Evolutionary conservation across 2,797 vertebrate genomes (phyloP).

Genomic region (Pseudochirops cupreus): DNA sequence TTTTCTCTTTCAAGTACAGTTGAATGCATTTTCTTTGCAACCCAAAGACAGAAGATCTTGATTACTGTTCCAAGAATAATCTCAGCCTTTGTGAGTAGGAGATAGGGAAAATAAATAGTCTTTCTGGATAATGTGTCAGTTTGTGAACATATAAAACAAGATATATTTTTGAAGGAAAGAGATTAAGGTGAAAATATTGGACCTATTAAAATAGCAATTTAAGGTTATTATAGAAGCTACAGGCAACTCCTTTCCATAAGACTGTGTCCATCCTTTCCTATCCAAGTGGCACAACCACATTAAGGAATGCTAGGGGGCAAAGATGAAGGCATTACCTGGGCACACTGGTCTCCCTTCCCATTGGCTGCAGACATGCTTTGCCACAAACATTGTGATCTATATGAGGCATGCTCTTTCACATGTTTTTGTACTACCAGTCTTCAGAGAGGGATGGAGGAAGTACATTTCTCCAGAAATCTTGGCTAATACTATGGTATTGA

Average conservation of each 20-base stretch:
- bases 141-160: conserved; percentile 72
- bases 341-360: conserved; percentile 48
- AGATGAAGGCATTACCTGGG: conserved; percentile 66
- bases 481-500: conserved; percentile 9
- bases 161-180: conserved; percentile 76
- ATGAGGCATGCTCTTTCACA: neutral
- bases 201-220: conserved; percentile 73
- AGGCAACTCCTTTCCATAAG: conserved; percentile 61
- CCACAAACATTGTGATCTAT: conserved; percentile 14
- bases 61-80: conserved; percentile 79
- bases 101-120: conserved; percentile 77
- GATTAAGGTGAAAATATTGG: conserved; percentile 78
- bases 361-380: neutral
- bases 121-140: conserved; percentile 67
- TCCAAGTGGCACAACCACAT: conserved; percentile 61
- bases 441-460: neutral
- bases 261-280: conserved; percentile 64
- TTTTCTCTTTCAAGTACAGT: conserved; percentile 80
- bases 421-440: neutral
- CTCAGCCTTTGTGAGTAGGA: conserved; percentile 72
- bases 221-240: conserved; percentile 65
- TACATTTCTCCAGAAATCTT: conserved; percentile 26
- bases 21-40: conserved; percentile 76
- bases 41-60: conserved; percentile 78
- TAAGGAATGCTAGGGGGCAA: conserved; percentile 69